These are phyloP conservation scores for Lycocerus yunnanus DNA, from an alignment of 2,888 invertebrate genomes.

Conservation along the genomic window DNA sequence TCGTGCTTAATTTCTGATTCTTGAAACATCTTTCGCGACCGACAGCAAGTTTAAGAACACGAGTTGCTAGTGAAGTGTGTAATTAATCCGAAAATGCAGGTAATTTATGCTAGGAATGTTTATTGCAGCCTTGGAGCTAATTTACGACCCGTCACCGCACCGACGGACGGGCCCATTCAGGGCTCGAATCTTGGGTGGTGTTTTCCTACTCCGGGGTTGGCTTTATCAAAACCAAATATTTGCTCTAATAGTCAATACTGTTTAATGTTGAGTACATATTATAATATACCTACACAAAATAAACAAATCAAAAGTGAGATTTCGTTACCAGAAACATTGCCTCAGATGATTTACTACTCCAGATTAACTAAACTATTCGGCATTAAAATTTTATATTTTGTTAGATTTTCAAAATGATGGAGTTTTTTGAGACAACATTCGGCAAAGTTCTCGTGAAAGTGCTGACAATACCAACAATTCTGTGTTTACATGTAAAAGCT, in stretches of 20 bases:
- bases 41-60: slow-evolving; percentile 38
- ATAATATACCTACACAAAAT: neutral
- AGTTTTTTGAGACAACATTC: neutral
- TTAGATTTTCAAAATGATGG: neutral
- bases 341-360: neutral
- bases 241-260: slow-evolving; percentile 2
- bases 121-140: slow-evolving; percentile 56
- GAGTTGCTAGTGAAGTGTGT: slow-evolving; percentile 56
- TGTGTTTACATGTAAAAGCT: neutral
- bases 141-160: slow-evolving; percentile 56
- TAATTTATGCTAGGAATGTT: slow-evolving; percentile 59
- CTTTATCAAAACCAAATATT: slow-evolving; percentile 12
- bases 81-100: slow-evolving; percentile 59
- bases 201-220: slow-evolving; percentile 19
- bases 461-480: neutral
- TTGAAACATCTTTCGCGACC: slow-evolving; percentile 30
- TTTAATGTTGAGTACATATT: neutral
- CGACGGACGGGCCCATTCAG: slow-evolving; percentile 44
- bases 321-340: neutral
- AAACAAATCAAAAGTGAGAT: neutral
- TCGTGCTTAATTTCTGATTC: slow-evolving; percentile 28
- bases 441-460: neutral
- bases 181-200: slow-evolving; percentile 31
- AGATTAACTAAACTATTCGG: neutral
- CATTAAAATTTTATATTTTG: neutral